Evolutionary conservation across 1,140 invertebrate genomes (phyloP).

Genomic region (Plectrocnemia conspersa): DNA sequence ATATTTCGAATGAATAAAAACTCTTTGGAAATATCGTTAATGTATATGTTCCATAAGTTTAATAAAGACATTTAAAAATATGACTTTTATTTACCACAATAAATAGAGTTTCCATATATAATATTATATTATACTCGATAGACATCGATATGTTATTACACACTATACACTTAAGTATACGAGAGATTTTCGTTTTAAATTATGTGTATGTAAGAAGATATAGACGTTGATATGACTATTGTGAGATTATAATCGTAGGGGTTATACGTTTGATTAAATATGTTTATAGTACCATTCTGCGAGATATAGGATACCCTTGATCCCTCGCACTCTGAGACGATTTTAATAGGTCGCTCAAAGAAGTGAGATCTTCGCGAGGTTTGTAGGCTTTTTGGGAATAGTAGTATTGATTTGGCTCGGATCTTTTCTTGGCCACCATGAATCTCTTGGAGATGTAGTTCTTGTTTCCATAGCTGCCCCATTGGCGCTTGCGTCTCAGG

Average conservation of each 20-base stretch:
- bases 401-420: slow-evolving; percentile 40
- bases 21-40: too few species aligned
- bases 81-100: too few species aligned
- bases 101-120: too few species aligned
- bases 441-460: slow-evolving; percentile 41
- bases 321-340: slow-evolving; percentile 46
- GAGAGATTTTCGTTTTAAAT: slow-evolving; percentile 13
- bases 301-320: slow-evolving; percentile 47
- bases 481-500: slow-evolving; percentile 47
- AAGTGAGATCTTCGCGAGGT: slow-evolving; percentile 49
- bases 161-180: slow-evolving; percentile 4
- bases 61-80: too few species aligned
- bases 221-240: neutral
- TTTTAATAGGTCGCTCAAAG: slow-evolving; percentile 47
- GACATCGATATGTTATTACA: slow-evolving; percentile 14
- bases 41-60: too few species aligned
- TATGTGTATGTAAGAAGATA: neutral
- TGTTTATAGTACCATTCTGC: slow-evolving; percentile 49
- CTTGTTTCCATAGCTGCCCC: slow-evolving; percentile 42
- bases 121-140: too few species aligned
- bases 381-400: slow-evolving; percentile 40
- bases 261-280: slow-evolving; percentile 6
- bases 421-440: slow-evolving; percentile 51
- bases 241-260: slow-evolving; percentile 3
- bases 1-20: too few species aligned